These are phyloP conservation scores for Elysia chlorotica DNA, from an alignment of 1,140 invertebrate species.

Conservation along the genomic window DNA sequence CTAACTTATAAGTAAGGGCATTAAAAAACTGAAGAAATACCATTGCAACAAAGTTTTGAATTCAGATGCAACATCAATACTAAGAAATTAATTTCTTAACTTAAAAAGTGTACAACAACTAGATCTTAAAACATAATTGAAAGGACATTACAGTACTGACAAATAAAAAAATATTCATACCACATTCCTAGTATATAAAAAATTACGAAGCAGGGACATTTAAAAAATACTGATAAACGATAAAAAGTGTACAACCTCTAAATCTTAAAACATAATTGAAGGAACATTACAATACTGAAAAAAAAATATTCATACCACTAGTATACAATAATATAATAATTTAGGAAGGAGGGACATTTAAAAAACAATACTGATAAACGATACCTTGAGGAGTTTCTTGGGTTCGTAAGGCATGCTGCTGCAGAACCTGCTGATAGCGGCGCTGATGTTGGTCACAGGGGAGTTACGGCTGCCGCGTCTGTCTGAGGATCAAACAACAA, in stretches of 20 bases:
- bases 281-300: neutral
- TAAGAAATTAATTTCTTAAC: neutral
- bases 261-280: neutral
- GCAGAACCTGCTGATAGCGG: conserved; percentile 18
- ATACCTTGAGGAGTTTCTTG: conserved; percentile 14
- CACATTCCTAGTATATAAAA: neutral
- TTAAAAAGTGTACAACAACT: neutral
- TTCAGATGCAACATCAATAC: neutral
- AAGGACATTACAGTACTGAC: neutral
- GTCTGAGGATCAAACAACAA: neutral
- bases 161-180: neutral
- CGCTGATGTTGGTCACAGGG: conserved; percentile 1
- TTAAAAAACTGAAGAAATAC: neutral
- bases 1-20: neutral
- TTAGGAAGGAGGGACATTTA: no score
- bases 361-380: neutral
- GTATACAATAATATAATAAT: neutral
- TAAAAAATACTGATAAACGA: no score
- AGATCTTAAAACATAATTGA: neutral
- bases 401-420: neutral
- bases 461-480: conserved; percentile 1
- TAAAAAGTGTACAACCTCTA: neutral
- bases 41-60: no score
- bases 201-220: no score
- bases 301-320: neutral